Percentiles rank a stretch among this genome's conserved stretches.
Evolutionary conservation across 2,797 vertebrate genomes (phyloP).

Genomic region (Urophycis tenuis): DNA sequence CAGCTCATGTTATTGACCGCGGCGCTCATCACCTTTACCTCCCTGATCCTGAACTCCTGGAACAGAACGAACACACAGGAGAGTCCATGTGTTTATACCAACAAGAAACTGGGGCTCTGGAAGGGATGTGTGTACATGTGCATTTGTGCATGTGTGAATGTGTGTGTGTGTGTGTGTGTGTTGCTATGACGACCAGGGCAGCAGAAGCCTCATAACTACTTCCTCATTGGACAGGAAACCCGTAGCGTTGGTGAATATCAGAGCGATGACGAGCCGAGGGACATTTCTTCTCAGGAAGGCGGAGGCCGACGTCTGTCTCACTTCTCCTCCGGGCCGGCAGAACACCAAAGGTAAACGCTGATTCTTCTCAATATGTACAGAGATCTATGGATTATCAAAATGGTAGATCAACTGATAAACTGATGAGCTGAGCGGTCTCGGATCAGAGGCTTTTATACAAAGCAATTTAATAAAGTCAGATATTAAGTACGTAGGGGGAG

Average conservation of each 20-base stretch:
- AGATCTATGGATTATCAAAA: too few relatives aligned
- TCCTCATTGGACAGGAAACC: conserved; percentile 48
- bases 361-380: neutral
- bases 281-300: too few relatives aligned
- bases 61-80: too few relatives aligned
- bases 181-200: neutral
- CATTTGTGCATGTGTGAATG: neutral
- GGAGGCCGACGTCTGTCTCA: too few relatives aligned
- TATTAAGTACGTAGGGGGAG: neutral
- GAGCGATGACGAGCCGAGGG: neutral
- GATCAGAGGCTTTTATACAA: neutral
- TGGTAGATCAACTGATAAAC: too few relatives aligned
- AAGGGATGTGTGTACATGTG: neutral
- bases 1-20: neutral
- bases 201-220: conserved; percentile 9
- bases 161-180: neutral
- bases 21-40: neutral
- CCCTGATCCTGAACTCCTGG: neutral
- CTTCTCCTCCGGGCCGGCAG: neutral
- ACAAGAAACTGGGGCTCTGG: neutral
- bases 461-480: neutral
- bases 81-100: neutral
- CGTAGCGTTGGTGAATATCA: neutral
- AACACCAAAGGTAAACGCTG: neutral
- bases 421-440: neutral